Percentiles rank a stretch among this genome's conserved stretches.
These are phyloP conservation scores for Antechinus stuartii DNA, from an alignment of 2,113 vertebrate genomes.

Conservation along the genomic window DNA sequence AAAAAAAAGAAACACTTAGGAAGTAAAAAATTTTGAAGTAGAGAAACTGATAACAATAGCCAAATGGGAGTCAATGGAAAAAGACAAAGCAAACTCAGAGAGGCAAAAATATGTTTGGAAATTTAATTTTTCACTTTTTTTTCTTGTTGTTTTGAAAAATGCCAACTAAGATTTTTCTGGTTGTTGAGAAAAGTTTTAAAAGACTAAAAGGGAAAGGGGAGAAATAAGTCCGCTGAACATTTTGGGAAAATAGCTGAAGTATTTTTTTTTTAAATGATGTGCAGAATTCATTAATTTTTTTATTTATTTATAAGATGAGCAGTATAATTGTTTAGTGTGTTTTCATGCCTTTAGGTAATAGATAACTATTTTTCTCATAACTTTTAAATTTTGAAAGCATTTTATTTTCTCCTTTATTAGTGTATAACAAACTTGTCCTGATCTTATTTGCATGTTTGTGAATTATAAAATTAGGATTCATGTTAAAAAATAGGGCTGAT, in stretches of 20 bases:
- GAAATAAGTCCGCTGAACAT: neutral
- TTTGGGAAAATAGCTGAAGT: neutral
- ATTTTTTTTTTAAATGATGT: neutral
- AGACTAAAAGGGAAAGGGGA: neutral
- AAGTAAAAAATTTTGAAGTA: neutral
- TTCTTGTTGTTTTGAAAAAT: neutral
- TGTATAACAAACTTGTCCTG: neutral
- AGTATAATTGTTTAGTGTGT: neutral
- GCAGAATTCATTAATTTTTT: neutral
- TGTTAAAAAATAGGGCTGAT: neutral
- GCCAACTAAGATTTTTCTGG: neutral
- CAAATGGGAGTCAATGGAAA: neutral
- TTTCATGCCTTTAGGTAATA: neutral
- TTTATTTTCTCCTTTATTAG: neutral
- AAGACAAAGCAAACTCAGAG: neutral
- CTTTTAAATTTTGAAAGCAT: neutral
- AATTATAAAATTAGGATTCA: neutral
- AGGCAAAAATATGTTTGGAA: constrained; percentile 4
- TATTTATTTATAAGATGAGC: neutral
- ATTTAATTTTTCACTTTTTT: neutral
- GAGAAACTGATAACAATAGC: neutral
- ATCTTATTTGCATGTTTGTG: neutral
- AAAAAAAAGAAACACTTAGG: neutral
- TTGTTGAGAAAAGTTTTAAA: neutral
- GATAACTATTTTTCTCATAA: neutral